Conservation (phyloP, 2,797 vertebrate species). For the Cephalopachus bancanus region DNA sequence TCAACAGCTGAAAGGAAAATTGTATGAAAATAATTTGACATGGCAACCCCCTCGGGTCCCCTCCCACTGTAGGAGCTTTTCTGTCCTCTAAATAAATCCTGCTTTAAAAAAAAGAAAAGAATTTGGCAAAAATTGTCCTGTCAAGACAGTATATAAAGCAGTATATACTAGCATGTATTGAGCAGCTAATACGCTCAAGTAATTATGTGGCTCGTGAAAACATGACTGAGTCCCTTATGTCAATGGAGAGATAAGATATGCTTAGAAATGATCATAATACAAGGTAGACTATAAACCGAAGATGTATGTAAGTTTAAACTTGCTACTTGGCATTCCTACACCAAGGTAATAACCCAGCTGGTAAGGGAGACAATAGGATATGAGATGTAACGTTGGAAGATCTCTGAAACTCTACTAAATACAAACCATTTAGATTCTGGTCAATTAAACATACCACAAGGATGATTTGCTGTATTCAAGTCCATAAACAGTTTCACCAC, state of each 20-base stretch:
- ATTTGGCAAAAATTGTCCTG: neutral
- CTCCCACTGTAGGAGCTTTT: no score
- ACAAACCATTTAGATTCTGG: neutral
- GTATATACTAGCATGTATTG: neutral
- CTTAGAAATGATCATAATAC: neutral
- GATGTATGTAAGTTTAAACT: neutral
- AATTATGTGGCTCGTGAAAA: slow-evolving; percentile 9
- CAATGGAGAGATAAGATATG: neutral
- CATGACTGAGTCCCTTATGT: neutral
- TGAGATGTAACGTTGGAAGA: neutral
- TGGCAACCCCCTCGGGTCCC: no score
- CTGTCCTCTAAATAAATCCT: no score
- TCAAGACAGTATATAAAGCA: neutral
- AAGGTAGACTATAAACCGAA: neutral
- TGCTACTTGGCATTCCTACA: neutral
- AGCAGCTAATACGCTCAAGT: neutral
- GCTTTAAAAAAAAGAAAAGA: neutral
- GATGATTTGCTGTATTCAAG: neutral
- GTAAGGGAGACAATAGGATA: neutral
- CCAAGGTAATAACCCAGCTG: neutral
- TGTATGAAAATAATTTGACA: neutral
- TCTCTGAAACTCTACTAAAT: neutral
- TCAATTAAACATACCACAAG: neutral
- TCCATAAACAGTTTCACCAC: neutral
- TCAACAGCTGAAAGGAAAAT: slow-evolving; percentile 7